Percentiles rank a stretch among this genome's conserved stretches.
phyloP scores from a whole-genome alignment of 1,140 invertebrate species.

The Melitaea cinxia region DNA sequence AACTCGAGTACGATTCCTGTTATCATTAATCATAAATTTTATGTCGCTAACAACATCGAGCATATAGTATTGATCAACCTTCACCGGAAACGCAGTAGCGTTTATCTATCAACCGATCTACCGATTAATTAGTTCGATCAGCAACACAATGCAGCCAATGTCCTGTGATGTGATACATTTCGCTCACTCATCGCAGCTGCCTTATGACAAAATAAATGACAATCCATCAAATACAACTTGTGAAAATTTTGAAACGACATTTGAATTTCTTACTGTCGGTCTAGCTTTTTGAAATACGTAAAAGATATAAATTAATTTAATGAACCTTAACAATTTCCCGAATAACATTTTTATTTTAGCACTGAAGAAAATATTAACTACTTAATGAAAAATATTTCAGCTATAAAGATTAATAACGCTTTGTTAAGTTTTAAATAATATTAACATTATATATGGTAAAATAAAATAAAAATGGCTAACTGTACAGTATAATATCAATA shows the following conservation, averaged over 20 bases:
- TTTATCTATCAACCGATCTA: conserved; percentile 69
- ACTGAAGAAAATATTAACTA: too few species aligned
- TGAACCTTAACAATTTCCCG: too few species aligned
- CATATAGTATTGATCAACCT: conserved; percentile 71
- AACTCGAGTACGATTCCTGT: conserved; percentile 9
- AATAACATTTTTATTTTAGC: too few species aligned
- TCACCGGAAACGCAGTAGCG: conserved; percentile 76
- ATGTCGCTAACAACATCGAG: conserved; percentile 50
- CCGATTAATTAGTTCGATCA: conserved; percentile 74
- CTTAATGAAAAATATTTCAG: too few species aligned
- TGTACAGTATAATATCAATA: too few species aligned
- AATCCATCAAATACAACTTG: conserved; percentile 24
- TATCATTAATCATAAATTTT: conserved; percentile 68
- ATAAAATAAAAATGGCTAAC: too few species aligned
- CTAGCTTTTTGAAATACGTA: too few species aligned
- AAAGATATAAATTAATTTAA: too few species aligned
- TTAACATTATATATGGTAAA: too few species aligned
- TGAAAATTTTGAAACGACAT: neutral
- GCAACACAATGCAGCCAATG: conserved; percentile 70
- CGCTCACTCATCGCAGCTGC: conserved; percentile 75
- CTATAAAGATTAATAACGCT: too few species aligned
- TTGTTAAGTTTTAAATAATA: too few species aligned
- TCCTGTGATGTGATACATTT: conserved; percentile 60
- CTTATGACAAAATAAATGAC: conserved; percentile 60
- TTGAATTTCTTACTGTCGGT: too few species aligned